Evolutionary conservation across 2,797 vertebrate species (phyloP).

Genomic region (Enteromius fasciolatus): DNA sequence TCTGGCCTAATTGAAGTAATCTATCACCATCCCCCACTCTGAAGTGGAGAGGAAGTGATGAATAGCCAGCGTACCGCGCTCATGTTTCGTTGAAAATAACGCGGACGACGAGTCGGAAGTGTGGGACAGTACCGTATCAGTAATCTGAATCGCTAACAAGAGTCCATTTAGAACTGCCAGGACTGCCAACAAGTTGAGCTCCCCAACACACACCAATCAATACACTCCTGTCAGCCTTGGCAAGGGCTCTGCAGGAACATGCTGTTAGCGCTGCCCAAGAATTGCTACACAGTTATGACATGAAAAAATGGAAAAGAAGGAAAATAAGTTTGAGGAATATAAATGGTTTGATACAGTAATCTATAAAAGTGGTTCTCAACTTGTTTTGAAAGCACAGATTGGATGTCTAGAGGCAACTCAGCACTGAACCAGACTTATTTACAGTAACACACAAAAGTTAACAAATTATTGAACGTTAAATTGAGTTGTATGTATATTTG

Average conservation of each 20-base stretch:
- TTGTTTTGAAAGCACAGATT: neutral
- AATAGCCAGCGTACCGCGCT: constrained; percentile 37
- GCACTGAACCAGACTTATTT: neutral
- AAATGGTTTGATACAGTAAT: neutral
- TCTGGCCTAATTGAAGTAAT: constrained; percentile 77
- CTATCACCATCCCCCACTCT: constrained; percentile 65
- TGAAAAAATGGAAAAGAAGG: constrained; percentile 13
- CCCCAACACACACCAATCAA: constrained; percentile 48
- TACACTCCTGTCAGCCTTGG: constrained; percentile 44
- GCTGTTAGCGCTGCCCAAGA: constrained; percentile 16
- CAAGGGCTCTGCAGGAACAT: neutral
- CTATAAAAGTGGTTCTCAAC: neutral
- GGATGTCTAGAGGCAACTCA: neutral
- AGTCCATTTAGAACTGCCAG: constrained; percentile 51
- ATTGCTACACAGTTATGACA: constrained; percentile 37
- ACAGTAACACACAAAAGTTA: neutral
- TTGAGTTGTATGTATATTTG: neutral
- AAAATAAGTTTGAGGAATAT: constrained; percentile 20
- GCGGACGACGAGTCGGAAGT: neutral
- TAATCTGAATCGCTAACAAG: constrained; percentile 56
- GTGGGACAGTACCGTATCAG: constrained; percentile 27
- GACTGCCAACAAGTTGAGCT: constrained; percentile 26
- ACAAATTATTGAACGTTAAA: neutral
- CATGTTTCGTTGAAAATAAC: constrained; percentile 35
- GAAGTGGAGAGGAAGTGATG: constrained; percentile 50